Evolutionary conservation across 2,113 vertebrate genomes (phyloP), one percentile per base, ranked within the genome.

Genomic region (Psilopsiagon aurifrons): DNA sequence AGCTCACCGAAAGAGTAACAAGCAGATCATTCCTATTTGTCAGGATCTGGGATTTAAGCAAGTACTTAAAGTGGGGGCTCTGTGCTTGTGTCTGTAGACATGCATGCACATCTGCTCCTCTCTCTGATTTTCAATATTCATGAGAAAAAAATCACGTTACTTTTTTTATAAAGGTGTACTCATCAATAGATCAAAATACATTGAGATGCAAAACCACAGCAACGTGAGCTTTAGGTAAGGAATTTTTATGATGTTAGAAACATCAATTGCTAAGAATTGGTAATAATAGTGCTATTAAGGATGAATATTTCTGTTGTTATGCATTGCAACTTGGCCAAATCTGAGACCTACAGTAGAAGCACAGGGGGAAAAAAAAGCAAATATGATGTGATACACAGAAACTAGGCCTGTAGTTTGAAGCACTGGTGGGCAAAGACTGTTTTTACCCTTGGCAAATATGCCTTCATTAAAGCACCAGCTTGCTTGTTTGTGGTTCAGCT

Each of bases 401-500:
- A 47, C 11, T 28, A 91, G 27, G 78, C 17, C 35, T 69, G 62
- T 37, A 44, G 44, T 25, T 83, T 52, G 69, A 71, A 93, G 41
- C 66, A n/a, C 6, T 51, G 51, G n/a, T 57, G 80, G 37, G 24
- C 52, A 86, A 33, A 62, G 62, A 7, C 35, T 79, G 18, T 64
- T 78, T 88, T 62, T 79, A 66, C 25, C 43, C 18, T 49, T 44
- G 33, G 43, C 23, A 41, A 80, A 33, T 41, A 3, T 1, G 2
- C 83, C 90, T 92, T 76, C 57, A 22, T 66, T 60, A 60, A 69
- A 84, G 59, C 86, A 81, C 31, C 90, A 91, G 86, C 90, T 88
- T 93, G 90, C 76, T n/a, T 90, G 81, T 71, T 73, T 43, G 80
- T 49, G 76, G 71, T 86, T 95, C 93, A 81, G 79, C 76, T 87